A percentile compares a stretch with the other conserved stretches of the same genome.
Conservation (phyloP, 92 coral and sea anemone genomes). For the Epizoanthus rinbou region DNA sequence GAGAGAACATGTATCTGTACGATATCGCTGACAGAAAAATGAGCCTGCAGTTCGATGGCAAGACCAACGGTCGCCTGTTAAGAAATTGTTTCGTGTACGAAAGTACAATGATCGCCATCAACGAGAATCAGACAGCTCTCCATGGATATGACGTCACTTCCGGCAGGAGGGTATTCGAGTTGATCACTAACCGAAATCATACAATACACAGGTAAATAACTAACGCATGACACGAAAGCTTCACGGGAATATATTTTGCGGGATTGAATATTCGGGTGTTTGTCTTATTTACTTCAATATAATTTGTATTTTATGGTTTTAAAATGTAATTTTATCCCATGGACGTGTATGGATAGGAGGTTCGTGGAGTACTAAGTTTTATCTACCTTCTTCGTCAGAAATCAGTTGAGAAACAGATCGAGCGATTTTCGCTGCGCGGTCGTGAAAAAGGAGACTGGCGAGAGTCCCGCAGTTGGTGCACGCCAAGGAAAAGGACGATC, state of each 20-base stretch:
- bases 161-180: slow-evolving; percentile 45
- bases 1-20: slow-evolving; percentile 53
- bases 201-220: slow-evolving; percentile 55
- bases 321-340: no score
- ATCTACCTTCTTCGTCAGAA: no score
- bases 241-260: slow-evolving; percentile 6
- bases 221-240: background rate
- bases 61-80: slow-evolving; percentile 41
- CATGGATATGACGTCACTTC: slow-evolving; percentile 61
- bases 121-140: slow-evolving; percentile 47
- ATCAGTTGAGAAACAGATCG: no score
- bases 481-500: no score
- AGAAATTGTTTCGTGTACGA: slow-evolving; percentile 52
- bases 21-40: slow-evolving; percentile 49
- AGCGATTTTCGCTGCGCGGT: no score
- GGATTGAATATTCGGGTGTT: background rate
- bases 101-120: slow-evolving; percentile 47
- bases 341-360: no score
- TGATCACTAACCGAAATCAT: slow-evolving; percentile 36
- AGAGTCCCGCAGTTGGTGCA: no score
- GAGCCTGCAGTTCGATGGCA: slow-evolving; percentile 57
- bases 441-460: no score
- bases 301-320: no score
- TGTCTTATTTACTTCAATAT: no score
- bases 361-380: no score